Conservation (phyloP, 2,113 vertebrate species). For the Greenwoodochromis staneri region DNA sequence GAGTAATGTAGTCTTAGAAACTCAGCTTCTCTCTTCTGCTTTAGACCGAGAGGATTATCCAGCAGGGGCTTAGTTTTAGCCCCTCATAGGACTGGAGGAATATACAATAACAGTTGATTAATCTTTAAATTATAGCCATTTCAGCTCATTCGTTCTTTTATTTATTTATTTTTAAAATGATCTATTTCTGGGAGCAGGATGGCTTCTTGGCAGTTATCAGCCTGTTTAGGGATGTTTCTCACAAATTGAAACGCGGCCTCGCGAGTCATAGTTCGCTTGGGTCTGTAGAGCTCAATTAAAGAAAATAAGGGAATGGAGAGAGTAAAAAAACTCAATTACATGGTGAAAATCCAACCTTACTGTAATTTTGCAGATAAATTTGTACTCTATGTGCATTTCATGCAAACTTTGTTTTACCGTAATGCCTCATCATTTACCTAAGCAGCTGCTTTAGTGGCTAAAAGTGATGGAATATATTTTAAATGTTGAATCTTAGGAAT, state of each 20-base stretch:
- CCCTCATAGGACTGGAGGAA: background rate
- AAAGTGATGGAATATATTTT: background rate
- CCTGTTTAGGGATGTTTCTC: constrained; percentile 70
- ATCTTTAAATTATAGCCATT: background rate
- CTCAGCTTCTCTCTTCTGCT: background rate
- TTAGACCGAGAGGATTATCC: background rate
- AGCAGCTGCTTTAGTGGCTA: background rate
- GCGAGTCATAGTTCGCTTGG: constrained; percentile 56
- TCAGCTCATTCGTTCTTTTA: background rate
- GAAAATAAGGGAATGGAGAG: background rate
- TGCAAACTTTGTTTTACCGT: background rate
- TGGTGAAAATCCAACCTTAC: background rate
- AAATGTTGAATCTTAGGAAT: background rate
- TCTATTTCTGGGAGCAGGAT: constrained; percentile 76
- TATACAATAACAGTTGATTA: background rate
- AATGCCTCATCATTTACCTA: background rate
- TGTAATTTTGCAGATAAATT: background rate
- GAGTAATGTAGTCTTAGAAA: background rate
- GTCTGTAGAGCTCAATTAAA: background rate
- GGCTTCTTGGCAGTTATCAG: constrained; percentile 68
- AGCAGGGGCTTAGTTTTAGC: background rate
- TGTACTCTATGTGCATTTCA: background rate
- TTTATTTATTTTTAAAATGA: background rate
- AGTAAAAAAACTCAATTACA: constrained; percentile 1
- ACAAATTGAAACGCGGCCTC: constrained; percentile 72